Conservation (phyloP, 2,113 vertebrate species). For the Chionis minor region DNA sequence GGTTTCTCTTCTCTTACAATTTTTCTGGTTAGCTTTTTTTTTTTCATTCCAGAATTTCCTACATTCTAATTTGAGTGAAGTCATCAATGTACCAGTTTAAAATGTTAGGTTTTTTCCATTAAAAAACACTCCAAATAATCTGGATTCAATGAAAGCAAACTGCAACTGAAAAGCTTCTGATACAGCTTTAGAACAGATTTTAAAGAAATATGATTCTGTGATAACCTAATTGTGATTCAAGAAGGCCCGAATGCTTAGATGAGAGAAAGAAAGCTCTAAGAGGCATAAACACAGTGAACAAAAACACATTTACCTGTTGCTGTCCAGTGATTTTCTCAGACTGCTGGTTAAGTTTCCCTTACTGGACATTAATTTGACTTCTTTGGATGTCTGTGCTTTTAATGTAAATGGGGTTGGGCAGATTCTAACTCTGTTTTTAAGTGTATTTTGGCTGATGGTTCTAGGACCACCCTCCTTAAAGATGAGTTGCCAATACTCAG, state of each 20-base stretch:
- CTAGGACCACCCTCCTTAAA: neutral
- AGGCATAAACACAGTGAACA: neutral
- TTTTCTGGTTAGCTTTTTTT: neutral
- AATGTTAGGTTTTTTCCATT: neutral
- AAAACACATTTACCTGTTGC: neutral
- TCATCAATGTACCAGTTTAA: neutral
- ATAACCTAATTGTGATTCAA: neutral
- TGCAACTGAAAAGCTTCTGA: neutral
- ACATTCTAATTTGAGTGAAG: neutral
- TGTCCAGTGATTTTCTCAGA: neutral
- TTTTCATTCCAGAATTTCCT: neutral
- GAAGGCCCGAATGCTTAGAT: neutral
- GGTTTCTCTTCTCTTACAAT: neutral
- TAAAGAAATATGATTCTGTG: neutral
- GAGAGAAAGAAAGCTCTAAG: neutral
- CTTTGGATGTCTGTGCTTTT: neutral
- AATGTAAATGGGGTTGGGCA: neutral
- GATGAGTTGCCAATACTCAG: neutral
- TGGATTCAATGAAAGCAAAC: neutral
- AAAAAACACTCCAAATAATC: neutral
- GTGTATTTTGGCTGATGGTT: neutral
- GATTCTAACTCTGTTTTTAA: neutral
- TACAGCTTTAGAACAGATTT: neutral
- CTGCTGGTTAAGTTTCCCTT: neutral
- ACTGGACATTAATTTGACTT: neutral